A percentile compares a stretch with the other conserved stretches of the same genome.
These are phyloP conservation scores for Clitarchus hookeri DNA, from an alignment of 2,888 invertebrate genomes.

Conservation along the genomic window DNA sequence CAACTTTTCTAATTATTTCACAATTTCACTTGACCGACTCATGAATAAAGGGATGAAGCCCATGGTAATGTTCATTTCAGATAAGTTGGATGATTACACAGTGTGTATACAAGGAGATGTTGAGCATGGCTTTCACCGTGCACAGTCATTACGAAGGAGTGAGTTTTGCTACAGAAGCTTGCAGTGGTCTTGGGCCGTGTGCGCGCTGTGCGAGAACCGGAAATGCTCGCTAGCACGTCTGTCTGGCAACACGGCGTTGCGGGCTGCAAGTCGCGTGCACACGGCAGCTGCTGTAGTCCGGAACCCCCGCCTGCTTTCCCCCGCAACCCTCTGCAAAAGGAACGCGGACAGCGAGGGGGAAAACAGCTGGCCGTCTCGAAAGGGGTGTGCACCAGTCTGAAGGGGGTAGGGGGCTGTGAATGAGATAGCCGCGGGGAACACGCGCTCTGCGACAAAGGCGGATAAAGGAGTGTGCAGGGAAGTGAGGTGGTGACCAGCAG, in stretches of 20 bases:
- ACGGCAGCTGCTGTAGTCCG: background rate
- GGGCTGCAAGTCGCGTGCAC: background rate
- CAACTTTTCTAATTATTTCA: no score
- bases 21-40: no score
- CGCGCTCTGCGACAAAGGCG: background rate
- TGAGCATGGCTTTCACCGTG: no score
- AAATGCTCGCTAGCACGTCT: background rate
- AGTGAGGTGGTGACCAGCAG: background rate
- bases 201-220: no score
- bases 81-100: no score
- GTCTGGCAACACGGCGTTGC: background rate
- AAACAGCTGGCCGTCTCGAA: background rate
- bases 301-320: background rate
- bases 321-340: background rate
- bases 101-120: no score
- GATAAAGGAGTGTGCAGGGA: no score
- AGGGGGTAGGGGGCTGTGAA: background rate
- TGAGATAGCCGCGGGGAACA: conserved; percentile 1
- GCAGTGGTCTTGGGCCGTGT: no score
- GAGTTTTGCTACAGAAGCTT: no score
- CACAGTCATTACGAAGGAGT: no score
- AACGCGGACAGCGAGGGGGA: background rate
- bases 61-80: no score
- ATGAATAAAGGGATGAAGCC: no score
- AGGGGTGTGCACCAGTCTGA: background rate